Evolutionary conservation across 1,140 invertebrate species (phyloP), one percentile per base, ranked within the genome.

Genomic region (Trichonephila clavipes): DNA sequence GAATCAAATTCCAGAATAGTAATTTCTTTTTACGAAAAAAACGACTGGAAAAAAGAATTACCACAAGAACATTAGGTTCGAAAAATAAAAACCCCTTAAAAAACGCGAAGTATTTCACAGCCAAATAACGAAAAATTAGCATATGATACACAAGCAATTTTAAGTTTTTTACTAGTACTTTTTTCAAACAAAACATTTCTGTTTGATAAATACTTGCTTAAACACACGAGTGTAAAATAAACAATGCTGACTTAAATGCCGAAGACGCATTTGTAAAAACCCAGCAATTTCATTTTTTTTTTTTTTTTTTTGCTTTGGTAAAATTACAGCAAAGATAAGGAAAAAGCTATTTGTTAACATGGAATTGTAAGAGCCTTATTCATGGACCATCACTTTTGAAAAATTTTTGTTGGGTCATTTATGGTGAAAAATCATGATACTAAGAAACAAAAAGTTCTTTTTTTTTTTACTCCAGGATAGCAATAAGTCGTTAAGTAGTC

Each of bases 391-490:
- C 72, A 77, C 28, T 40, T 40, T 14, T 77, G 18, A 24, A 40
- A 77, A 77, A 77, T 77, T 77, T 77, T 77, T 18, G 72, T 77
- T 77, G 34, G 34, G 72, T 77, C 72, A 77, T 77, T 77, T 77
- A 34, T 19, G 28, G 28, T 77, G 72, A 77, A 77, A 77, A 77
- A 77, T 77, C 72, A 34, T 34, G 34, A 10, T 40, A 18, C 72
- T 34, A 77, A 19, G 5, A 28, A 58, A 19, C 24, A 77, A 77
- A 77, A 19, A 7, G 3, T 1, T 5, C 1, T 77, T 40, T 77
- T 87, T 64, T 83, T 5, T 21, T 58, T 1, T 28, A 24, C 24
- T 61, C 83, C 59, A 18, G 28, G n/a, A 64, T 62, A 34, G 14
- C 16, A 87, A 64, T 58, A 83, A 62, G 85, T 87, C 85, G 85